Evolutionary conservation across 2,113 vertebrate genomes (phyloP).

Genomic region (Eubucco bourcierii): DNA sequence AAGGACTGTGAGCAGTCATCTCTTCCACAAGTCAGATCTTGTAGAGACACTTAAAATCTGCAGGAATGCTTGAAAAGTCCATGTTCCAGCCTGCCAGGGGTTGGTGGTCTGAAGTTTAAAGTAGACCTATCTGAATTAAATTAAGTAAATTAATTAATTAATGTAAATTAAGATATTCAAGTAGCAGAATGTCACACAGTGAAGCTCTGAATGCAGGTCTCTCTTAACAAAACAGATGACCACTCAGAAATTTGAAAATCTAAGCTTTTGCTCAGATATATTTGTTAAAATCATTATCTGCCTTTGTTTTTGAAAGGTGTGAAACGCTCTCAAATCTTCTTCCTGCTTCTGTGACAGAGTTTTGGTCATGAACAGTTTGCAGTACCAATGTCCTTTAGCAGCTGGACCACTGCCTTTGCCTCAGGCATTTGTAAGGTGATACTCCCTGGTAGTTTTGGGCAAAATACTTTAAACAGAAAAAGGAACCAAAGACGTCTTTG

Average conservation of each 20-base stretch:
- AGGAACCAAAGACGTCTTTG: background rate
- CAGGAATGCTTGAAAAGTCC: background rate
- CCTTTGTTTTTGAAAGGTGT: background rate
- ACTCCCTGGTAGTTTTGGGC: background rate
- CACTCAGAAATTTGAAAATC: background rate
- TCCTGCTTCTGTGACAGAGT: background rate
- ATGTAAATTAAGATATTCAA: background rate
- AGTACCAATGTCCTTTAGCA: background rate
- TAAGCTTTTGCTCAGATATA: background rate
- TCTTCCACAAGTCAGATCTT: background rate
- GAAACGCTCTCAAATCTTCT: background rate
- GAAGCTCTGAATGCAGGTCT: background rate
- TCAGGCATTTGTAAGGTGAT: background rate
- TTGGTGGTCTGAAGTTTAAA: background rate
- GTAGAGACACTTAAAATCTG: background rate
- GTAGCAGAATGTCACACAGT: background rate
- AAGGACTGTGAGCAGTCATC: background rate
- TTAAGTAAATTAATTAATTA: too few relatives aligned
- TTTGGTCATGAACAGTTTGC: background rate
- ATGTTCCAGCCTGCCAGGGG: fast-evolving
- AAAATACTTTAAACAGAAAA: background rate
- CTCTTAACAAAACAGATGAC: background rate
- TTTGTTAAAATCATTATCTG: background rate
- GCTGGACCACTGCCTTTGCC: background rate
- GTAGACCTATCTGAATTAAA: background rate